Conservation (phyloP, 2,113 vertebrate genomes). For the Meles meles region DNA sequence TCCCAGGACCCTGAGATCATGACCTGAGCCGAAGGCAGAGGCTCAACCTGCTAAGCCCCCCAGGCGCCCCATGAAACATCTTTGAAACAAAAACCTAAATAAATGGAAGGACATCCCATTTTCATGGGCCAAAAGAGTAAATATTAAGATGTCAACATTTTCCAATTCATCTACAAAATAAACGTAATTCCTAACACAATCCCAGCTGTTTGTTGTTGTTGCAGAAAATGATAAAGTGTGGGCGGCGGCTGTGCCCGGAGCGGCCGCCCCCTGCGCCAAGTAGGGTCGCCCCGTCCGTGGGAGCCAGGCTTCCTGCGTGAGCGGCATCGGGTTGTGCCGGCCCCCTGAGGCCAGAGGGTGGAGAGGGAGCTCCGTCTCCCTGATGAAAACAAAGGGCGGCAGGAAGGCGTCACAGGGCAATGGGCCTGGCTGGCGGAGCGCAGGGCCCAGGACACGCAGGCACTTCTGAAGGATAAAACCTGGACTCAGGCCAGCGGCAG, state of each 20-base stretch:
- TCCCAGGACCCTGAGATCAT: no score
- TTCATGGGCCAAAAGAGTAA: not conserved
- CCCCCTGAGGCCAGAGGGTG: not conserved
- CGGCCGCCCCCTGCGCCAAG: not conserved
- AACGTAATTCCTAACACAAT: not conserved
- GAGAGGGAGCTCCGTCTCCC: not conserved
- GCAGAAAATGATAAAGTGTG: no score
- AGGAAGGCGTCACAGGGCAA: not conserved
- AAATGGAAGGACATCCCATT: not conserved
- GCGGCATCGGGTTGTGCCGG: not conserved
- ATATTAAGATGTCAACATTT: not conserved
- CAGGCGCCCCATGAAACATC: no score
- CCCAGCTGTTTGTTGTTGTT: no score
- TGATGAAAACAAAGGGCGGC: rapidly evolving
- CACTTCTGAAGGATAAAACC: not conserved
- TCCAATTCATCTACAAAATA: not conserved
- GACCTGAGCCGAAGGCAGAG: no score
- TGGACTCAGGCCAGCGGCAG: not conserved
- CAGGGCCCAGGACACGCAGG: not conserved
- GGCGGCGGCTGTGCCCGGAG: not conserved
- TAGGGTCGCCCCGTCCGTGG: rapidly evolving
- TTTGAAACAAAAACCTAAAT: not conserved
- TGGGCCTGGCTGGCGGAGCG: rapidly evolving
- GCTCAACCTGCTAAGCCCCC: no score
- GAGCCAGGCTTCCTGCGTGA: no score